These are phyloP conservation scores for Pteromalus puparum DNA, from an alignment of 1,140 invertebrate species.

Conservation along the genomic window DNA sequence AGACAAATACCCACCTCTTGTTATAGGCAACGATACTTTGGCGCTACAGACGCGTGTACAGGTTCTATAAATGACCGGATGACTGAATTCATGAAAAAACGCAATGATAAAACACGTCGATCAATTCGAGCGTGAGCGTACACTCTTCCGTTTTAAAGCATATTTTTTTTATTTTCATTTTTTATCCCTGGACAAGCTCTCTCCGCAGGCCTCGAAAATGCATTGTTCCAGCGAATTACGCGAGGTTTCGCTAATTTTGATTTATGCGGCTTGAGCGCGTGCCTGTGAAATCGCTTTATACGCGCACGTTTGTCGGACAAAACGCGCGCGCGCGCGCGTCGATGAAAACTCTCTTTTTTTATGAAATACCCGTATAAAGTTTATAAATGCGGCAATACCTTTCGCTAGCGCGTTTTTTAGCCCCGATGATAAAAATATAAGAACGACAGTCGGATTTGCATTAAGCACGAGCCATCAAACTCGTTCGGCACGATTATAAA, in stretches of 20 bases:
- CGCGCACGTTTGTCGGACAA: not conserved
- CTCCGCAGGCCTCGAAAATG: conserved; percentile 5
- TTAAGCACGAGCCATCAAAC: not conserved
- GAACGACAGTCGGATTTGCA: not conserved
- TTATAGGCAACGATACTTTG: not conserved
- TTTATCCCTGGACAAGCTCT: conserved; percentile 19
- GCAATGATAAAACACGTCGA: conserved; percentile 38
- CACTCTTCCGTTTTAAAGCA: conserved; percentile 24
- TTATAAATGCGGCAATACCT: conserved; percentile 5
- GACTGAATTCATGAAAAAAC: not conserved
- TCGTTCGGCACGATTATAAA: not conserved
- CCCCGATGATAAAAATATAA: not conserved
- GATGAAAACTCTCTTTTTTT: conserved; percentile 21
- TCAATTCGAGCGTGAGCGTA: conserved; percentile 36
- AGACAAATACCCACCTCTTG: too few relatives aligned
- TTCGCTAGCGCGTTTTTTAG: not conserved
- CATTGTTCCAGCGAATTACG: conserved; percentile 44
- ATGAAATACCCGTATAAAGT: not conserved
- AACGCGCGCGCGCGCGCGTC: too few relatives aligned
- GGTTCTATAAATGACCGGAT: not conserved
- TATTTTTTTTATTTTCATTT: conserved; percentile 14
- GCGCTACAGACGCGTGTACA: not conserved
- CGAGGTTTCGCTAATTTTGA: conserved; percentile 41
- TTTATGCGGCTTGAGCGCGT: conserved; percentile 46
- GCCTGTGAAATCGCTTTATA: conserved; percentile 41